A percentile compares a stretch with the other conserved stretches of the same genome.
Evolutionary conservation across 2,113 vertebrate genomes (phyloP).

Genomic region (Haemorhous mexicanus): DNA sequence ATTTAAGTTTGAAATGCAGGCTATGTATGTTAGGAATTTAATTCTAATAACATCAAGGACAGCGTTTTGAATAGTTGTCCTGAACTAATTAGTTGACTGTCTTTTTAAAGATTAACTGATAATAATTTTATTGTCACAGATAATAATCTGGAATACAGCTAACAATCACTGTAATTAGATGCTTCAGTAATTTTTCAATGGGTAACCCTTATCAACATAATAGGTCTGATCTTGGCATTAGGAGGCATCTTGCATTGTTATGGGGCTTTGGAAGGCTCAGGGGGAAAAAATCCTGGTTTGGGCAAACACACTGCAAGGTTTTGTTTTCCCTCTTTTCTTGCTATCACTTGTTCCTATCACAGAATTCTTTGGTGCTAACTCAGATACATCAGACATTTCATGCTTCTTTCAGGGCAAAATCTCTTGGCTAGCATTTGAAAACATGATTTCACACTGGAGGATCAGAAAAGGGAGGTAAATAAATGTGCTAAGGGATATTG

Average conservation of each 20-base stretch:
- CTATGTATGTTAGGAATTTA: constrained; percentile 4
- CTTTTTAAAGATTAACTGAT: constrained; percentile 56
- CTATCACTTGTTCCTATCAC: neutral
- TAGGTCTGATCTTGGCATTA: constrained; percentile 22
- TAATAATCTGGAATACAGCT: constrained; percentile 29
- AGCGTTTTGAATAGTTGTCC: constrained; percentile 59
- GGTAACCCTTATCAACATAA: constrained; percentile 24
- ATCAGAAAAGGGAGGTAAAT: neutral
- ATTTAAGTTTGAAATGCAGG: neutral
- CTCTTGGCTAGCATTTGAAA: neutral
- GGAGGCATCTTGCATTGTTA: neutral
- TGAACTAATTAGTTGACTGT: constrained; percentile 51
- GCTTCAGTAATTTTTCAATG: constrained; percentile 43
- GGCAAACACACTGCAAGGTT: neutral
- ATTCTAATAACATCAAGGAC: constrained; percentile 3
- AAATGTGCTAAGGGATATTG: neutral
- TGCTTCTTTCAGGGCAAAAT: neutral
- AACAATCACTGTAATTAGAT: constrained; percentile 62
- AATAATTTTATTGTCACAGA: constrained; percentile 28
- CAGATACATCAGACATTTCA: neutral
- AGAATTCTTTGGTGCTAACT: neutral
- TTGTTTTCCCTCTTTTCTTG: neutral
- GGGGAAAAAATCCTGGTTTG: neutral
- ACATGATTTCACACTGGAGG: neutral
- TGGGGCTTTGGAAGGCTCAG: neutral